Percentiles rank a stretch among this genome's conserved stretches.
Evolutionary conservation across 2,113 vertebrate species (phyloP).

Genomic region (Channa maculata): DNA sequence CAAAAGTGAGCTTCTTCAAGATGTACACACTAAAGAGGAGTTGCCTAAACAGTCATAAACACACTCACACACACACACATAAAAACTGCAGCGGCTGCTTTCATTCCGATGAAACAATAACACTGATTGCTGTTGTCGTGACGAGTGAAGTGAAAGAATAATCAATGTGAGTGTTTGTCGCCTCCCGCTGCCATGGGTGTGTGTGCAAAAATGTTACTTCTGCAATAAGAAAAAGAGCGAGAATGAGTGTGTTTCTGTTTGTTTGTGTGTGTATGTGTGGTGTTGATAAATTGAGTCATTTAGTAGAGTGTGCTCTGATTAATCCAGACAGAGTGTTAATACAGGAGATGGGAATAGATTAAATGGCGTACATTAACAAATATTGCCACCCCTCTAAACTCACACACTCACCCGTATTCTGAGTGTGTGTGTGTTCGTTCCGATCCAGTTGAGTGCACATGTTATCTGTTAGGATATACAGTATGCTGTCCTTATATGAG

Average conservation of each 20-base stretch:
- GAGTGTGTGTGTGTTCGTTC: neutral
- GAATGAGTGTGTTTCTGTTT: conserved; percentile 31
- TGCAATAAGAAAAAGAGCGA: conserved; percentile 59
- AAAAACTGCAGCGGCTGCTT: conserved; percentile 46
- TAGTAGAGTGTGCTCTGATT: conserved; percentile 79
- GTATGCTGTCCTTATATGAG: neutral
- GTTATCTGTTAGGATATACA: too few species aligned
- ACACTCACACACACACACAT: conserved; percentile 19
- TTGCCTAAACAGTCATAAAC: conserved; percentile 17
- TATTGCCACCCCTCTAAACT: conserved; percentile 62
- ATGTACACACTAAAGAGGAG: neutral
- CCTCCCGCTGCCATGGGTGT: conserved; percentile 42
- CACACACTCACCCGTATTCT: conserved; percentile 32
- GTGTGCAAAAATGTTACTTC: conserved; percentile 46
- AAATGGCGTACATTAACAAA: conserved; percentile 78
- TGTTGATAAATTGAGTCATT: conserved; percentile 80
- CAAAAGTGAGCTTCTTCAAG: conserved; percentile 11
- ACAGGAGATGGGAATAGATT: conserved; percentile 77
- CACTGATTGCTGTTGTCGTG: conserved; percentile 78
- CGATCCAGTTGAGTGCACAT: too few species aligned
- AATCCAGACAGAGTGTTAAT: conserved; percentile 79
- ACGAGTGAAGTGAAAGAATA: conserved; percentile 72
- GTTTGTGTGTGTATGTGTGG: conserved; percentile 46
- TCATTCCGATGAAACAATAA: conserved; percentile 80
- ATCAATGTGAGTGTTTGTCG: conserved; percentile 78